Evolutionary conservation across 2,113 vertebrate species (phyloP).

Genomic region (Lepisosteus osseus): DNA sequence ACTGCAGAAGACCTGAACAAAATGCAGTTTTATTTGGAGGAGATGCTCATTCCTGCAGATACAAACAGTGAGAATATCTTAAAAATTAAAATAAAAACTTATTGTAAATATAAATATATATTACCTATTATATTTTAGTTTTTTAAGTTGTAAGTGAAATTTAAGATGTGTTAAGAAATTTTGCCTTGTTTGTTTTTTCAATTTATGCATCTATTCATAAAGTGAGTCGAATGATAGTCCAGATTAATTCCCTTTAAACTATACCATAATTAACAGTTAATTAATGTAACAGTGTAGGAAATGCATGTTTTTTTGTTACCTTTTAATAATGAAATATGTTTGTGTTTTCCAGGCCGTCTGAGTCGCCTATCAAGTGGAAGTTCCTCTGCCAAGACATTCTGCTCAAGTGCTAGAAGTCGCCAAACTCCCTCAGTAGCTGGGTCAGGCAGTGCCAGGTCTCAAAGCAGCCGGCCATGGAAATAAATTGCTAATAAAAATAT

Average conservation of each 20-base stretch:
- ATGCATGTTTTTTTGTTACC: neutral
- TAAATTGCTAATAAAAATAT: constrained; percentile 31
- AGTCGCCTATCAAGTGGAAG: constrained; percentile 64
- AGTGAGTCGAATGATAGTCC: no score
- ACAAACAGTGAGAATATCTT: constrained; percentile 68
- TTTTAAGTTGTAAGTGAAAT: neutral
- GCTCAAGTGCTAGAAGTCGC: constrained; percentile 40
- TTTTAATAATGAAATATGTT: neutral
- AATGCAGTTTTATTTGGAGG: constrained; percentile 77
- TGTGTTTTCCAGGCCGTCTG: constrained; percentile 61
- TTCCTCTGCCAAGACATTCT: constrained; percentile 47
- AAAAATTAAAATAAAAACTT: neutral
- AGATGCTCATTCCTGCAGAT: constrained; percentile 62
- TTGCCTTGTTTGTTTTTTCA: neutral
- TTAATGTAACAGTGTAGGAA: no score
- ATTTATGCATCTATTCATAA: neutral
- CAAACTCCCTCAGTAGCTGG: constrained; percentile 42
- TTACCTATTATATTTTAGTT: neutral
- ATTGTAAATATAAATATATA: no score
- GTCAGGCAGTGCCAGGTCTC: constrained; percentile 35
- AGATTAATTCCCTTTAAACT: no score
- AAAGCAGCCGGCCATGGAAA: constrained; percentile 82
- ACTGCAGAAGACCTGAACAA: constrained; percentile 77
- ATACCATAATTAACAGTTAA: no score
- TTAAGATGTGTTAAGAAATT: no score